These are phyloP conservation scores for Onychomys arenicola DNA, from an alignment of 2,797 vertebrate genomes.

Conservation along the genomic window DNA sequence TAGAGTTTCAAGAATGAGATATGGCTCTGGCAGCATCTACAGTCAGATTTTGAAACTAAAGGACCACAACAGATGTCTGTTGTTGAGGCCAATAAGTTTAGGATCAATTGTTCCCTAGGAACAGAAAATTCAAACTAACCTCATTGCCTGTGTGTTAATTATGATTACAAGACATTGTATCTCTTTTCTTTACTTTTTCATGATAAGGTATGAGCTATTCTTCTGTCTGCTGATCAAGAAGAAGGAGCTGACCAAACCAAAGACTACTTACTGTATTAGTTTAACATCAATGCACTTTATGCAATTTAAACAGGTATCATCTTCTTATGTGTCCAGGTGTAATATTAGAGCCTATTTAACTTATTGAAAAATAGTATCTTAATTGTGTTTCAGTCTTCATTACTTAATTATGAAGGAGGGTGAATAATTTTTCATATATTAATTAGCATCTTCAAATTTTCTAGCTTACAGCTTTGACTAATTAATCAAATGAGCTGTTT, in stretches of 20 bases:
- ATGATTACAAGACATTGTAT: not conserved
- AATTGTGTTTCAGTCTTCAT: constrained; percentile 25
- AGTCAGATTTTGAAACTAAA: not conserved
- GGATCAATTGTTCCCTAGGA: not conserved
- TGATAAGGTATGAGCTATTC: not conserved
- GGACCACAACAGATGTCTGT: not conserved
- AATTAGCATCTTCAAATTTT: constrained; percentile 16
- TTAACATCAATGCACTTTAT: not conserved
- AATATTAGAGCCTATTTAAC: not conserved
- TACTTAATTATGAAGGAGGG: constrained; percentile 50
- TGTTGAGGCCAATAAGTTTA: not conserved
- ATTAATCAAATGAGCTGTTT: constrained; percentile 54
- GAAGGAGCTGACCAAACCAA: not conserved
- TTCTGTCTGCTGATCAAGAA: not conserved
- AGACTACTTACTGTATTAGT: not conserved
- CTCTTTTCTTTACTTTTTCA: not conserved
- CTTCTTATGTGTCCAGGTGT: not conserved
- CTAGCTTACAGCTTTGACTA: constrained; percentile 27
- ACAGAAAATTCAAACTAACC: not conserved
- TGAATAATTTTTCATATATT: constrained; percentile 42
- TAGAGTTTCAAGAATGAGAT: not conserved
- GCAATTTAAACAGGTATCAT: not conserved
- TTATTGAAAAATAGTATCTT: constrained; percentile 50
- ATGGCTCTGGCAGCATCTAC: rapidly evolving
- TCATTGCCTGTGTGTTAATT: not conserved